These are phyloP conservation scores for Prosapia bicincta DNA, from an alignment of 2,888 invertebrate species.

Conservation along the genomic window DNA sequence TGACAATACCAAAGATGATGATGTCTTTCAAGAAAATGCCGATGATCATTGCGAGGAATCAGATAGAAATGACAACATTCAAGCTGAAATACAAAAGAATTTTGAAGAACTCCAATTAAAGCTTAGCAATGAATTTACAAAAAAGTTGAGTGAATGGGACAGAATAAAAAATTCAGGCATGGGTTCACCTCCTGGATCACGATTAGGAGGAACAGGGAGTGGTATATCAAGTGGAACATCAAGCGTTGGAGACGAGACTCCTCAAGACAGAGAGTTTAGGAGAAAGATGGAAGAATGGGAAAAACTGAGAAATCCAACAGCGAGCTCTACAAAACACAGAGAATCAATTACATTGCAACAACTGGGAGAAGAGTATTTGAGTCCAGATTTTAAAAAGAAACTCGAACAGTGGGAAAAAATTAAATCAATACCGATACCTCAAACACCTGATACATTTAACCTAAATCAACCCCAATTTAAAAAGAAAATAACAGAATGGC, in stretches of 20 bases:
- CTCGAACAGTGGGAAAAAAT: slow-evolving; percentile 82
- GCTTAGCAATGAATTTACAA: slow-evolving; percentile 70
- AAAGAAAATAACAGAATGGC: slow-evolving; percentile 57
- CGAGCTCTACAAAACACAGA: slow-evolving; percentile 23
- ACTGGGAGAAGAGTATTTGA: slow-evolving; percentile 63
- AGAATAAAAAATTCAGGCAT: slow-evolving; percentile 40
- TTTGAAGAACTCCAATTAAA: slow-evolving; percentile 69
- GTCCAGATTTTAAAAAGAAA: slow-evolving; percentile 78
- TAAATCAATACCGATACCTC: slow-evolving; percentile 50
- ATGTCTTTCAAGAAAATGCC: slow-evolving; percentile 31
- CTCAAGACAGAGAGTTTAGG: slow-evolving; percentile 44
- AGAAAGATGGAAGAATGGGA: slow-evolving; percentile 54
- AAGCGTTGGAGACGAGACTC: slow-evolving; percentile 40
- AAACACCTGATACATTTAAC: slow-evolving; percentile 30
- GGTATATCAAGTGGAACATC: slow-evolving; percentile 30
- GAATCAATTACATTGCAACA: slow-evolving; percentile 41
- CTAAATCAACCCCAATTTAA: slow-evolving; percentile 41
- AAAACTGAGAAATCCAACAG: slow-evolving; percentile 41
- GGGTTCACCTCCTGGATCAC: slow-evolving; percentile 20
- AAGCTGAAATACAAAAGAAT: slow-evolving; percentile 67
- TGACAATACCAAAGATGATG: slow-evolving; percentile 34
- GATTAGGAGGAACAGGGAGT: slow-evolving; percentile 19
- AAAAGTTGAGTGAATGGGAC: slow-evolving; percentile 61
- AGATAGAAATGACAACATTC: slow-evolving; percentile 40
- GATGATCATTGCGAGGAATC: slow-evolving; percentile 28